phyloP scores from a whole-genome alignment of 1,140 invertebrate species.

The Calycopis cecrops region DNA sequence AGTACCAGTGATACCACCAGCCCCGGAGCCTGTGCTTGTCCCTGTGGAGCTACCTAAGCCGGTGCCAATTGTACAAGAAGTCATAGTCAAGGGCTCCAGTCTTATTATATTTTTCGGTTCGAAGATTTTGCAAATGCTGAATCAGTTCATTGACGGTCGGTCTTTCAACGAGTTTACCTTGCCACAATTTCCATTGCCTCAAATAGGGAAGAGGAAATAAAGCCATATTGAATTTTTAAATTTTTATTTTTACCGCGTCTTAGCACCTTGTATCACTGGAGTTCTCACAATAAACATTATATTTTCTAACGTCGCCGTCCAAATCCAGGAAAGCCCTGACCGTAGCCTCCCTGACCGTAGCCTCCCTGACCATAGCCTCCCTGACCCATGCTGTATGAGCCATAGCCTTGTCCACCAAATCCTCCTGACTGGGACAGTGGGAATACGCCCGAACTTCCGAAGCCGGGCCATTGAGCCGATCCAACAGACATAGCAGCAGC shows the following conservation, averaged over 20 bases:
- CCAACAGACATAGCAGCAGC: neutral
- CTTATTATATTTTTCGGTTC: slow-evolving; percentile 39
- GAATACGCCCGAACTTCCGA: no score
- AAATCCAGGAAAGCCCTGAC: slow-evolving; percentile 23
- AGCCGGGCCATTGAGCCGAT: slow-evolving; percentile 6
- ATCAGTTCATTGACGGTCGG: no score
- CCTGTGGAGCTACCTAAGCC: no score
- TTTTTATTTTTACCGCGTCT: neutral
- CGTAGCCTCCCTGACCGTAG: slow-evolving; percentile 18
- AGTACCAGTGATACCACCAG: neutral
- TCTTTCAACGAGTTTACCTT: no score
- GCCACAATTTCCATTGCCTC: no score
- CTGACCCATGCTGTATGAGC: slow-evolving; percentile 25
- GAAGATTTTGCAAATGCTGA: slow-evolving; percentile 35
- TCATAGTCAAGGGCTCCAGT: slow-evolving; percentile 37
- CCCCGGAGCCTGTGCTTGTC: neutral
- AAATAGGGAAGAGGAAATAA: slow-evolving; percentile 11
- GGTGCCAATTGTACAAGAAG: slow-evolving; percentile 14
- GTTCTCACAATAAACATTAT: neutral
- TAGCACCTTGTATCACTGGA: no score
- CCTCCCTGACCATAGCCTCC: slow-evolving; percentile 25
- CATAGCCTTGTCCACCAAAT: slow-evolving; percentile 12
- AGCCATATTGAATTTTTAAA: neutral
- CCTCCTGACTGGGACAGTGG: no score
- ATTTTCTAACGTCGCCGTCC: slow-evolving; percentile 11